phyloP scores from a whole-genome alignment of 2,888 invertebrate genomes.

The Amphipyra tragopoginis region DNA sequence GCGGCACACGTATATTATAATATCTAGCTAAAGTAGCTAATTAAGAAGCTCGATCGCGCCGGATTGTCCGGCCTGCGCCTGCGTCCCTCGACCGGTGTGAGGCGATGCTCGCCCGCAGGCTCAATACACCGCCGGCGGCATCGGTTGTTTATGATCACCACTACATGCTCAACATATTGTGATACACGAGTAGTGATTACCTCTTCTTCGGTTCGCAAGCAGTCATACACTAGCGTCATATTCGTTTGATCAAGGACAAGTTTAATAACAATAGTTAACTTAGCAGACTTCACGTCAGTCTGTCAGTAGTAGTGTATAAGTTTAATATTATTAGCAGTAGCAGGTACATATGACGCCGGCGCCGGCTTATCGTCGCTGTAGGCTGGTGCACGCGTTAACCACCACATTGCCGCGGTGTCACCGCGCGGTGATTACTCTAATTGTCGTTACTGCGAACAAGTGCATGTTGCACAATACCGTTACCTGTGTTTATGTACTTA shows the following conservation, averaged over 20 bases:
- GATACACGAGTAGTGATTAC: too few relatives aligned
- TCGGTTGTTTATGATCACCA: too few relatives aligned
- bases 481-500: background rate
- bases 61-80: background rate
- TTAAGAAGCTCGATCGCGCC: slow-evolving; percentile 15
- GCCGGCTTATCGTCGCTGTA: slow-evolving; percentile 14
- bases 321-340: background rate
- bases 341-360: background rate
- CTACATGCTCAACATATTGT: too few relatives aligned
- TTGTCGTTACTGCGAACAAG: slow-evolving; percentile 3
- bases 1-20: slow-evolving; percentile 26
- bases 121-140: too few relatives aligned
- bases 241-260: too few relatives aligned
- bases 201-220: too few relatives aligned
- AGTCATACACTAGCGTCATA: too few relatives aligned
- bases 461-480: slow-evolving; percentile 6
- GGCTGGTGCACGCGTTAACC: slow-evolving; percentile 16
- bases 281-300: too few relatives aligned
- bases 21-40: slow-evolving; percentile 32
- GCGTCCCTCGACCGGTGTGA: background rate
- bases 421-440: background rate
- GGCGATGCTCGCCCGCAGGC: too few relatives aligned
- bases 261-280: too few relatives aligned
- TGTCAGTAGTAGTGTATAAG: too few relatives aligned
- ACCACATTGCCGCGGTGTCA: slow-evolving; percentile 8